These are phyloP conservation scores for Acanthosepion esculentum DNA, from an alignment of 2,888 invertebrate species.

Conservation along the genomic window DNA sequence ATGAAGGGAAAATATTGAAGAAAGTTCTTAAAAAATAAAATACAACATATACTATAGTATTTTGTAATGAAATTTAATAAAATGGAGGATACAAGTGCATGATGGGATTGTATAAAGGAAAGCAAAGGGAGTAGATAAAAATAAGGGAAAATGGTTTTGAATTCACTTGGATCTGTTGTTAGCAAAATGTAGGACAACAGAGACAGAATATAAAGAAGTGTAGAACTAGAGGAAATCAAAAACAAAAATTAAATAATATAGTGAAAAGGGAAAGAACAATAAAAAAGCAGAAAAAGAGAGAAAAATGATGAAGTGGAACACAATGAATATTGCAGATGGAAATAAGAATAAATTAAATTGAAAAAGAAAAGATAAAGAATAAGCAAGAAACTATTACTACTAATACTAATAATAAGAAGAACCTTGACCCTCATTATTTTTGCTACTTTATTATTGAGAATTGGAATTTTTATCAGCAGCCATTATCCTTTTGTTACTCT, in stretches of 20 bases:
- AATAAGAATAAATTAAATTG: background rate
- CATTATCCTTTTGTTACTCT: background rate
- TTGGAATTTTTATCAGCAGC: background rate
- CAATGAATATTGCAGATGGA: background rate
- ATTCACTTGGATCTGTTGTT: background rate
- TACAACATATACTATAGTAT: background rate
- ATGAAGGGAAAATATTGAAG: too few species aligned
- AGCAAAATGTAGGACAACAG: background rate
- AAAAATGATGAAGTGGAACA: background rate
- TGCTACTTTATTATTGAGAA: background rate
- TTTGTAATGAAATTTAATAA: slow-evolving; percentile 12
- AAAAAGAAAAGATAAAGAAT: background rate
- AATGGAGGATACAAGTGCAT: slow-evolving; percentile 1
- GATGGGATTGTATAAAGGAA: background rate
- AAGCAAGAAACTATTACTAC: background rate
- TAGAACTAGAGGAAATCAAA: too few species aligned
- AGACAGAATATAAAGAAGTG: background rate
- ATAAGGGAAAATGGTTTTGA: background rate
- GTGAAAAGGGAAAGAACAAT: background rate
- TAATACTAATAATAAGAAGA: too few species aligned
- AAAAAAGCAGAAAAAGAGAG: background rate
- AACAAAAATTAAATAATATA: too few species aligned
- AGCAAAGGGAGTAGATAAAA: background rate
- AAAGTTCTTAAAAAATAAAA: background rate
- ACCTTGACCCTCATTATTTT: background rate